Evolutionary conservation across 2,797 vertebrate species (phyloP).

Genomic region (Geotrypetes seraphini): DNA sequence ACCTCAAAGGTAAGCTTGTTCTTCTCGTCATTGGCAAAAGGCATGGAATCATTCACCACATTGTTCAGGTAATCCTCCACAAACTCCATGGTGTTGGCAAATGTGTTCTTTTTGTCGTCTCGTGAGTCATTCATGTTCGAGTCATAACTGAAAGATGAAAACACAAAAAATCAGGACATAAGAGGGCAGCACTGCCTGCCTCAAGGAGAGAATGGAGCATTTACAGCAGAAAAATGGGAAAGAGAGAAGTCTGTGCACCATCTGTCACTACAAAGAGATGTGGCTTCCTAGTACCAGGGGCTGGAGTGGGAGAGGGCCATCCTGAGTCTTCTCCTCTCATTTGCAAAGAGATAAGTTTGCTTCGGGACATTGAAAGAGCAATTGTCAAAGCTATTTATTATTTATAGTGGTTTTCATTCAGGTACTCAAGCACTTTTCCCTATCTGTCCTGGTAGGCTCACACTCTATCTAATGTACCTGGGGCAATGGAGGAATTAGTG

Average conservation of each 20-base stretch:
- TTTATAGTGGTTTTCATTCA: no score
- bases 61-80: conserved; percentile 97
- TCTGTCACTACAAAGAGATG: background rate
- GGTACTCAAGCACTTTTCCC: no score
- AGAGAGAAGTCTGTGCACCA: background rate
- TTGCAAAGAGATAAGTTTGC: no score
- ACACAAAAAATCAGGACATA: background rate
- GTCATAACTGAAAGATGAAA: conserved; percentile 66
- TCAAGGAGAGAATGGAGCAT: fast-evolving
- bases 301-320: no score
- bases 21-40: conserved; percentile 91
- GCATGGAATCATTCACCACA: conserved; percentile 81
- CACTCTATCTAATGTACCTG: no score
- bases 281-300: no score
- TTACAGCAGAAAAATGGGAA: no score
- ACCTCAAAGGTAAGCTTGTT: conserved; percentile 97
- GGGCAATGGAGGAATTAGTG: no score
- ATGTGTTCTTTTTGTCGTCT: conserved; percentile 95
- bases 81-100: conserved; percentile 90
- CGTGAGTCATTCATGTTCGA: conserved; percentile 86
- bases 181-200: background rate
- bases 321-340: no score
- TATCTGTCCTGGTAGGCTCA: no score
- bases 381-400: no score
- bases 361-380: no score